Evolutionary conservation across 2,888 invertebrate genomes (phyloP), one percentile per base, ranked within the genome.

Genomic region (Busseola fusca): DNA sequence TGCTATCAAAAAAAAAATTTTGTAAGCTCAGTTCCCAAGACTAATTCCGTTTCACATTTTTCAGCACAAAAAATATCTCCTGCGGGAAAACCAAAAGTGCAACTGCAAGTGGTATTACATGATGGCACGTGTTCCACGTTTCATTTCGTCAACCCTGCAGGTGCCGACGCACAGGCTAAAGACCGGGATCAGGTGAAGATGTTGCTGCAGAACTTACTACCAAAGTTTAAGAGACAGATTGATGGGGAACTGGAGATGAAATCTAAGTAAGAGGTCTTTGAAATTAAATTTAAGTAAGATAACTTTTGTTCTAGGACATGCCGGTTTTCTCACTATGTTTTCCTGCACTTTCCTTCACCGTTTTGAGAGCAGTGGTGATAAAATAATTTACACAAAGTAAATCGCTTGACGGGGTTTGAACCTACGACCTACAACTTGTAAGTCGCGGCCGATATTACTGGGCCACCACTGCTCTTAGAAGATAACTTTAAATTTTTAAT

Each of bases 1-100:
- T 27, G 14, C 34, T 27, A 25, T n/a, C n/a, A n/a, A n/a, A n/a
- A n/a, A n/a, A n/a, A n/a, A n/a, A n/a, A n/a, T n/a, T 40, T 4
- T 42, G 10, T 48, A 54, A 56, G 10, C 9, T 21, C 27, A 10
- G 30, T 56, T 56, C 21, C 18, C 7, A 45, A 18, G 18, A 21
- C 7, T 27, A 27, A 54, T 27, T 56, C 21, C 10, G 1, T 4
- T 4, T 3, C 27, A 10, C 9, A 62, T 94, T 16, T 69, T 96
- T 63, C 92, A 98, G 98, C 98, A 82, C 99, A 99, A 96, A 99
- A 99, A 95, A 99, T 99, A 86, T 98, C 98, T 40, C 99, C 99
- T 0, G 99, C 98, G 87, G 99, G 99, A 40, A 99, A 99, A 94
- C 97, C 99, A 40, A 99, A 99, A 95, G 98, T 99, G 69, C 99